Evolutionary conservation across 1,140 invertebrate species (phyloP), one percentile per base, ranked within the genome.

Genomic region (Brachionus sp.): DNA sequence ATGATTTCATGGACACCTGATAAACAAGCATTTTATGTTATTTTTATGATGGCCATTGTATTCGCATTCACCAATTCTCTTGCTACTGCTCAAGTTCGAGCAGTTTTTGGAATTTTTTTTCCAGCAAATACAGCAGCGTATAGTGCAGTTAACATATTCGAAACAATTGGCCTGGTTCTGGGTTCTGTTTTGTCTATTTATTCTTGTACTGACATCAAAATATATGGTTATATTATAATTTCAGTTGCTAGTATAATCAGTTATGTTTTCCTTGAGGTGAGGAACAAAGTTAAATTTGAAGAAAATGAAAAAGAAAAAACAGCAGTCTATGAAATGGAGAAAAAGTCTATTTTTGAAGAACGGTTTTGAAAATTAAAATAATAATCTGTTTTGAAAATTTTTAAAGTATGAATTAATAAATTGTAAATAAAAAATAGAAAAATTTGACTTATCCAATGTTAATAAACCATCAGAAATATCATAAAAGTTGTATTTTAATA

Each of bases 51-150:
- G 50, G 77, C 77, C 9, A 13, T 62, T 10, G 50, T 7, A 9
- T 80, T 80, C 25, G 77, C 77, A 13, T 80, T 80, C n/a, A 80
- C 77, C 12, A 44, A 80, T 29, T 57, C 33, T 62, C 5, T 80
- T 12, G 77, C 77, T 5, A 80, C 77, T 5, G 46, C 46, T n/a
- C 77, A 80, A 66, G 77, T 62, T 4, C 19, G 77, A 64, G 77
- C 77, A 19, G 77, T 37, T 23, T 80, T 80, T 80, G 77, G 77
- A 19, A 80, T 80, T 62, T 80, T 62, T 37, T 80, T 80, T 64
- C 77, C 77, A 23, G 39, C 16, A 12, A 62, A 64, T 25, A 39
- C 77, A 2, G 19, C 77, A 9, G 77, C 77, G 1, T 80, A 80
- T 23, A 62, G 50, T 35, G 77, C 46, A 9, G 50, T 19, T 3